Base-by-base conservation (phyloP, 2,113 vertebrate species). In the Acrocephalus kingi region DNA sequence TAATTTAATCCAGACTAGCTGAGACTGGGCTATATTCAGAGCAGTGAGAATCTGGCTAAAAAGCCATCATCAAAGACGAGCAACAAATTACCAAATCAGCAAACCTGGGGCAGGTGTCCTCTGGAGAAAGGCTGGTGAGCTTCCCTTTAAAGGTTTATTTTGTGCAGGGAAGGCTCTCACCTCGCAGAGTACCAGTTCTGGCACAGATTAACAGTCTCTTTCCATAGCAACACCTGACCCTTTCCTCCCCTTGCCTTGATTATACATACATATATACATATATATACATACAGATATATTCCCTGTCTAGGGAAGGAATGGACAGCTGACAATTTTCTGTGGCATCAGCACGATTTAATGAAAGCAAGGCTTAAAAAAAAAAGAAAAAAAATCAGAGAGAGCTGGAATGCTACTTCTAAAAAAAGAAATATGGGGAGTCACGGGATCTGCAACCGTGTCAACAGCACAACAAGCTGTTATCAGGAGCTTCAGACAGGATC, bases 141-240 rank as follows among this genome's bases (percentile, higher is more conserved):
- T 81, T 77, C 72, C 23, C 83, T 82, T 89, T 48, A 56, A 86
- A 93, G 64, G 17, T 5, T 88, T 51, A 9, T 84, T 91, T 79
- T 58, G 87, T 64, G 74, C 66, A 80, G 37, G 18, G 21, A 89
- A 84, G 66, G 31, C 58, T 87, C 87, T 89, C 45, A 69, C 71
- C 84, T 96, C 67, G 24, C 6, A 0, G 37, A 59, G 45, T 13
- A 77, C 45, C 85, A 48, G 43, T 77, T 85, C 84, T 93, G 82
- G 39, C 87, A 76, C 67, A 83, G 58, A 91, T 85, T 80, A 90
- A 77, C 30, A n/a, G 68, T 93, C 71, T 84, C 87, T 96, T 96
- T 91, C 90, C 94, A 84, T 84, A 96, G 88, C 90, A 97, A 96
- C 90, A 93, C 30, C 90, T 86, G 95, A 95, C 63, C 90, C 90